Percentiles rank a stretch among this genome's conserved stretches.
phyloP scores from a whole-genome alignment of 2,113 vertebrate species.

The Macquaria ambigua region DNA sequence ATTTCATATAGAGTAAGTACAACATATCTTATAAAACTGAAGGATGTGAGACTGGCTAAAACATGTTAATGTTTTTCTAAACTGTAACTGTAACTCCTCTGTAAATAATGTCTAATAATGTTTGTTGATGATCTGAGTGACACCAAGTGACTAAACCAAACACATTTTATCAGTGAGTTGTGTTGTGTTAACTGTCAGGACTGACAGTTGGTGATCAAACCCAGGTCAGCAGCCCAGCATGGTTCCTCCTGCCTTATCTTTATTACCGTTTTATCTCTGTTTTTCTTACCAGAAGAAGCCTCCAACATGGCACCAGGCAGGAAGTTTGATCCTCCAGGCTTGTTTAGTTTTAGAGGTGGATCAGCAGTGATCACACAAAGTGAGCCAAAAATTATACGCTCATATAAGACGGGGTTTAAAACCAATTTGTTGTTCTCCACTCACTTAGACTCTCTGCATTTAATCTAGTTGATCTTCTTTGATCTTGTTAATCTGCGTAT shows the following conservation, averaged over 20 bases:
- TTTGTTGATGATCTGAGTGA: slow-evolving; percentile 6
- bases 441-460: slow-evolving; percentile 36
- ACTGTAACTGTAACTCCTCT: background rate
- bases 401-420: slow-evolving; percentile 31
- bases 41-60: background rate
- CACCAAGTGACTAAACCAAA: slow-evolving; percentile 15
- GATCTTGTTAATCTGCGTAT: slow-evolving; percentile 66
- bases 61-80: background rate
- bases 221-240: slow-evolving; percentile 51
- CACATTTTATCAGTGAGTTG: slow-evolving; percentile 48
- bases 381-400: slow-evolving; percentile 39
- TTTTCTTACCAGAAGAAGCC: slow-evolving; percentile 42
- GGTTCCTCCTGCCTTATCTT: slow-evolving; percentile 53
- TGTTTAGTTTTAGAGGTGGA: slow-evolving; percentile 53
- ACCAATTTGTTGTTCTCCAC: slow-evolving; percentile 59
- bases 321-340: slow-evolving; percentile 41
- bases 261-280: slow-evolving; percentile 61
- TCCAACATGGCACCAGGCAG: slow-evolving; percentile 56
- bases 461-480: slow-evolving; percentile 49
- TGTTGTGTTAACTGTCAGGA: slow-evolving; percentile 31
- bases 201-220: slow-evolving; percentile 47
- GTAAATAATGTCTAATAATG: background rate
- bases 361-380: slow-evolving; percentile 39
- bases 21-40: background rate
- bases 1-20: too few species aligned